Base-by-base conservation (phyloP, 2,888 invertebrate genomes). In the Antitype chi region DNA sequence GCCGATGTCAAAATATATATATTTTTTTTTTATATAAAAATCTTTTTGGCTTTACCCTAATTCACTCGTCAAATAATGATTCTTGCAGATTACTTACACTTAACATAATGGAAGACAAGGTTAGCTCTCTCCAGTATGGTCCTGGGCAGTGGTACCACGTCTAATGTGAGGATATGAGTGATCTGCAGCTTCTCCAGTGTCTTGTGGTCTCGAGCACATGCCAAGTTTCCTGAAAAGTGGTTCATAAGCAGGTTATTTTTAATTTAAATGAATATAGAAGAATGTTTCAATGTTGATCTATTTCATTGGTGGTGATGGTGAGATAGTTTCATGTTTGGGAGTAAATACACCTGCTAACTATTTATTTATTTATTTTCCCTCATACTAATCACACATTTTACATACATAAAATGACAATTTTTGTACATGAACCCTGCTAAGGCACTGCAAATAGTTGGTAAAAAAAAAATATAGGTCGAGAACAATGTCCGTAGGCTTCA, bases 81-180 rank as follows among this genome's bases (percentile, higher is more conserved):
- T 38, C 20, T 25, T 68, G n/a, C 8, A n/a, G 38, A 25, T 38
- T 38, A 68, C 68, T 95, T 94, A 98, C 98, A 96, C 93, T 98
- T 98, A 76, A 99, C 97, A 93, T 97, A 99, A 93, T 98, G 98
- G 62, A 97, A 97, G 63, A 95, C 97, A 47, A 98, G 94, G 84
- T 97, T 97, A 9, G 90, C 97, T 57, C 98, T 94, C 86, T 98
- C 97, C 57, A 97, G 96, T 74, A 98, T 97, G 82, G 97, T 97
- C 86, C 98, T 96, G 0, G 99, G 98, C 85, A 99, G 94, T 0
- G 99, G 99, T 89, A 98, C 98, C 23, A 98, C 97, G 91, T 99
- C 99, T 78, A 99, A 97, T 0, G 99, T 99, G 67, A 99, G 95
- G 86, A 99, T 98, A 91, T 98, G 98, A 2, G 97, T 98, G 78